Evolutionary conservation across 2,888 invertebrate species (phyloP).

Genomic region (Dasysyrphus albostriatus): DNA sequence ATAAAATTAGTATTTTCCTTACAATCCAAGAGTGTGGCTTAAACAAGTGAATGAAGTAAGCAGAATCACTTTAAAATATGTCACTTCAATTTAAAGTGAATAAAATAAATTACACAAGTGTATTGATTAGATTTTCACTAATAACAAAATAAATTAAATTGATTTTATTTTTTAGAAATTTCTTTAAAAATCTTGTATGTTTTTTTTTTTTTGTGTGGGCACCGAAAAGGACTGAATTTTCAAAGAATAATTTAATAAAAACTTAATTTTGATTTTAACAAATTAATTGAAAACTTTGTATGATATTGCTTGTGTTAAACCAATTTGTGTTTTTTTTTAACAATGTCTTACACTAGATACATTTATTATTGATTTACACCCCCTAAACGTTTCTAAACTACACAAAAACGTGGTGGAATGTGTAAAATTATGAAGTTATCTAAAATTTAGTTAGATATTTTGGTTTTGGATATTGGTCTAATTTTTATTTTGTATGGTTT

Average conservation of each 20-base stretch:
- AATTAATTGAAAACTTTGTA: not conserved
- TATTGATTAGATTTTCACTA: not conserved
- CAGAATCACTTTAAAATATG: no score
- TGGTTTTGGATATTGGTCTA: not conserved
- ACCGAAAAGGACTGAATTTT: no score
- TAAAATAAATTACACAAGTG: not conserved
- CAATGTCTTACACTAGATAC: not conserved
- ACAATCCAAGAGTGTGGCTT: no score
- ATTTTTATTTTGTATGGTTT: slow-evolving; percentile 22
- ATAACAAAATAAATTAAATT: not conserved
- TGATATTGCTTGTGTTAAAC: not conserved
- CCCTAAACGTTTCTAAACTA: not conserved
- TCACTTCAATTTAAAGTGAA: not conserved
- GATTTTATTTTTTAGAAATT: not conserved
- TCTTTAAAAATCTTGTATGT: not conserved
- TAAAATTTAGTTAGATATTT: not conserved
- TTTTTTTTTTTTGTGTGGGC: not conserved
- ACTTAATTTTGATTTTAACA: not conserved
- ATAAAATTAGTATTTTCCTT: no score
- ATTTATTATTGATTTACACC: not conserved
- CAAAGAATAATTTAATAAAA: no score
- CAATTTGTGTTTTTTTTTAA: not conserved
- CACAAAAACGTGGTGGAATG: not conserved
- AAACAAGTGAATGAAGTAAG: no score
- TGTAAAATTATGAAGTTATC: not conserved